phyloP scores from a whole-genome alignment of 1,140 invertebrate species.

The Tetramorium parvispinum region DNA sequence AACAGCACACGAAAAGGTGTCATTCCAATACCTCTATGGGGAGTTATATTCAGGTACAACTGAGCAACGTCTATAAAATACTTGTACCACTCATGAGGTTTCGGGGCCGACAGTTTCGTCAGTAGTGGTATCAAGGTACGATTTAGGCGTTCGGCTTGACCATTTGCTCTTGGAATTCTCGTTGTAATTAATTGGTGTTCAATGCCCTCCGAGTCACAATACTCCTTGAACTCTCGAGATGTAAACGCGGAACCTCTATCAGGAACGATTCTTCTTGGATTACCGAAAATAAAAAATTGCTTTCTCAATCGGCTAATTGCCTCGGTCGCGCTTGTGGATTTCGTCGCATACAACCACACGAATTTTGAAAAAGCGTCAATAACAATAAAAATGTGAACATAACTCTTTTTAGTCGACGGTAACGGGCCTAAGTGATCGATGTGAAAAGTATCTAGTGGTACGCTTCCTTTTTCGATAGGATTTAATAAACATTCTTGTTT shows the following conservation, averaged over 20 bases:
- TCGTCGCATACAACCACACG: background rate
- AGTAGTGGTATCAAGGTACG: background rate
- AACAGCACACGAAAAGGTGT: background rate
- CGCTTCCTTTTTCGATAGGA: background rate
- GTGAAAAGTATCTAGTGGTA: background rate
- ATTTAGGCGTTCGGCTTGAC: background rate
- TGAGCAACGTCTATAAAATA: background rate
- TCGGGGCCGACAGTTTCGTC: background rate
- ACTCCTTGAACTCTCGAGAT: background rate
- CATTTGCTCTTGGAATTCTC: background rate
- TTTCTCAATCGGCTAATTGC: too few relatives aligned
- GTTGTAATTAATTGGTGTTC: background rate
- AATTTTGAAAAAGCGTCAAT: background rate
- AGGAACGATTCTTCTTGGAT: too few relatives aligned
- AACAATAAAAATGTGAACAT: background rate
- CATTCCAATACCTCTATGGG: background rate
- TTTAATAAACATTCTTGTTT: background rate
- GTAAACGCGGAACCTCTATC: too few relatives aligned
- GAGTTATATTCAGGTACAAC: background rate
- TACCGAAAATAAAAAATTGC: too few relatives aligned
- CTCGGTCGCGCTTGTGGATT: background rate
- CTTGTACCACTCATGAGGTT: background rate
- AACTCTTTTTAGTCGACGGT: background rate
- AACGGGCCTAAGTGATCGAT: background rate
- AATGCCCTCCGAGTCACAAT: background rate